Evolutionary conservation across 1,140 invertebrate species (phyloP), one percentile per base, ranked within the genome.

Genomic region (Neelides sp.): DNA sequence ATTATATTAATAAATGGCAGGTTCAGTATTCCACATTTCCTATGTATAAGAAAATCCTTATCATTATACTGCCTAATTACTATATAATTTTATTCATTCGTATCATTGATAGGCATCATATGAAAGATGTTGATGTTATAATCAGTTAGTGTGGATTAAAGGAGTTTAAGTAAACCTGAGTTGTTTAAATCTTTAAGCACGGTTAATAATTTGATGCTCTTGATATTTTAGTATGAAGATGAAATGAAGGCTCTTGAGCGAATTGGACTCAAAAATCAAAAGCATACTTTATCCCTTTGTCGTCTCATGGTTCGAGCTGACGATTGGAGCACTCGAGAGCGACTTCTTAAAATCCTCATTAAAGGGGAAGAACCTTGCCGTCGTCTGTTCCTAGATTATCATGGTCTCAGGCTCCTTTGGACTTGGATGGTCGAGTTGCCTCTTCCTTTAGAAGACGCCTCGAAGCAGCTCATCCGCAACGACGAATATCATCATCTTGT

Each of bases 311-410:
- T 96, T 20, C 76, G 91, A 13, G 87, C 86, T 5, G 86, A 92
- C 68, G 79, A 85, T 51, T 67, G 75, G 22, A 73, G 78, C 41
- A 80, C 83, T 23, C 76, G 87, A 50, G 70, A 76, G 0, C 75
- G 79, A 44, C 68, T 78, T 5, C 65, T 76, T 8, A 54, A 52
- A 5, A 67, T 87, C 5, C 73, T 88, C 45, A 73, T 78, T 8
- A 72, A 74, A 47, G 83, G 82, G 0, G 83, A 86, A 62, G 68
- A 83, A 50, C 80, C 79, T 1, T 96, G 79, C 69, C 78, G 84
- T 15, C 70, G 91, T 23, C 72, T 96, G 23, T 95, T 96, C 67
- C 71, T 96, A 13, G 92, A 95, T 71, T 96, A 96, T 70, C 88
- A 95, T 64, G 92, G 91, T 1, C 70, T 97, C 24, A 73, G 83